Percentiles rank a stretch among this genome's conserved stretches.
phyloP scores from a whole-genome alignment of 1,140 invertebrate species.

The Scaptodrosophila lebanonensis region DNA sequence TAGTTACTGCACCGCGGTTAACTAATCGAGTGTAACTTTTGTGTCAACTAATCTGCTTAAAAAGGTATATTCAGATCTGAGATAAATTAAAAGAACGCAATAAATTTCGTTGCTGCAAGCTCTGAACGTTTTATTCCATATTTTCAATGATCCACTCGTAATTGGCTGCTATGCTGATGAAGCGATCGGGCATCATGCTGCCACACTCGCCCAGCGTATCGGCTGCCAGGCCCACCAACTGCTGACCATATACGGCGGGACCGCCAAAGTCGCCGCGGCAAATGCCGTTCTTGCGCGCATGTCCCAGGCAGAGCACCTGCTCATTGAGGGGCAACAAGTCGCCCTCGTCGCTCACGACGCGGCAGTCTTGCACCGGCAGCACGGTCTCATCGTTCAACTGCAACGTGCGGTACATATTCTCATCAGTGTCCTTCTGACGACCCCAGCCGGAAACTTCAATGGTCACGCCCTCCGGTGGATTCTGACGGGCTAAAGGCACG shows the following conservation, averaged over 20 bases:
- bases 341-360: conserved; percentile 1
- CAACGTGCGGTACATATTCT: conserved; percentile 48
- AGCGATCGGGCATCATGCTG: conserved; percentile 54
- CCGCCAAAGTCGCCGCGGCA: conserved; percentile 60
- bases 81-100: neutral
- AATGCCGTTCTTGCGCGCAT: conserved; percentile 51
- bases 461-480: conserved; percentile 27
- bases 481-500: conserved; percentile 28
- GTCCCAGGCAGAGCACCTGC: conserved; percentile 55
- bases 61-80: neutral
- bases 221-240: conserved; percentile 54
- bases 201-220: conserved; percentile 55
- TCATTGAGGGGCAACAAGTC: conserved; percentile 13
- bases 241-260: conserved; percentile 46
- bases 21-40: neutral
- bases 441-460: conserved; percentile 69
- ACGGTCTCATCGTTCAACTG: conserved; percentile 42
- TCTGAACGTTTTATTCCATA: conserved; percentile 39
- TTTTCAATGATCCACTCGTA: conserved; percentile 56
- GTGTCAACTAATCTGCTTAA: neutral
- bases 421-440: conserved; percentile 36
- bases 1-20: too few species aligned
- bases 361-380: conserved; percentile 23
- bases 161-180: conserved; percentile 53
- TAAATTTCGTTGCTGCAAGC: neutral